Evolutionary conservation across 2,113 vertebrate species (phyloP).

Genomic region (Stictonetta naevosa): DNA sequence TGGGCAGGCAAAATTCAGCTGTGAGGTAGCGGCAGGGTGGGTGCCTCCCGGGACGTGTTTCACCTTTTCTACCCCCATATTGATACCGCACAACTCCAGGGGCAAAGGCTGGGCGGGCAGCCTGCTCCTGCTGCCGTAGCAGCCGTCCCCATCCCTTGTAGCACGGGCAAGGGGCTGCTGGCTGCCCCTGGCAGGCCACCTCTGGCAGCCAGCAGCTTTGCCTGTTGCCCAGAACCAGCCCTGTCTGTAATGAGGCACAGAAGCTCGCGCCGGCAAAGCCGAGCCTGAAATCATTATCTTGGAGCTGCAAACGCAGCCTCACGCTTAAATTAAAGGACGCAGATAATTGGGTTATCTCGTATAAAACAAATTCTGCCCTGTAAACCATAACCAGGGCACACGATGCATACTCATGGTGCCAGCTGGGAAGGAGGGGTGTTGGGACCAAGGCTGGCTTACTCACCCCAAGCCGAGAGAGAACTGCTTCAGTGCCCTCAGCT

Average conservation of each 20-base stretch:
- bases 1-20: neutral
- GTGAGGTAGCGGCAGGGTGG: neutral
- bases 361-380: neutral
- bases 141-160: neutral
- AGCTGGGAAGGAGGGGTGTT: neutral
- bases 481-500: neutral
- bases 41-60: neutral
- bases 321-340: neutral
- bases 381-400: neutral
- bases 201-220: neutral
- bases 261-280: rapidly evolving
- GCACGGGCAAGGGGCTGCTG: neutral
- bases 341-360: neutral
- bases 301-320: neutral
- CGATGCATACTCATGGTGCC: neutral
- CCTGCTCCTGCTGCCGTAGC: neutral
- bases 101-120: neutral
- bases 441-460: neutral
- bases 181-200: neutral
- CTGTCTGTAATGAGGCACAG: neutral
- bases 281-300: neutral
- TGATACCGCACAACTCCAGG: rapidly evolving
- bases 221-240: neutral
- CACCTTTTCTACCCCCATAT: neutral
- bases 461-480: neutral